These are phyloP conservation scores for Calliopum simillimum DNA, from an alignment of 2,888 invertebrate species.

Conservation along the genomic window DNA sequence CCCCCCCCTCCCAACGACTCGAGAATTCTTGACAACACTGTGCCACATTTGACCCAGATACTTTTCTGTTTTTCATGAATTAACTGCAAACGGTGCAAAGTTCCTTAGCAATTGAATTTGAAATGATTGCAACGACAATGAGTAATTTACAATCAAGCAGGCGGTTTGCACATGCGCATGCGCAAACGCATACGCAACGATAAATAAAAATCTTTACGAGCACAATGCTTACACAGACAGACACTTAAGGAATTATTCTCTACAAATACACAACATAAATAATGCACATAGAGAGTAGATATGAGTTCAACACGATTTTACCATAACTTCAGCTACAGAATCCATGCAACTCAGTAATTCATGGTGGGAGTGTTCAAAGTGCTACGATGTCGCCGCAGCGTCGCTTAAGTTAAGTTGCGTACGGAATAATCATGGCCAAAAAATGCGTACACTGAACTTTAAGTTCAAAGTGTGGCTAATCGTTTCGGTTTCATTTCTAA, in stretches of 20 bases:
- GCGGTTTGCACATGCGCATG: neutral
- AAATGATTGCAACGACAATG: slow-evolving; percentile 13
- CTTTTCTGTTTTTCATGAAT: neutral
- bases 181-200: slow-evolving; percentile 15
- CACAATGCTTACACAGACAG: neutral
- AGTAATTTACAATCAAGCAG: slow-evolving; percentile 11
- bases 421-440: slow-evolving; percentile 34
- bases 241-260: slow-evolving; percentile 9
- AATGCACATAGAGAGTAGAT: slow-evolving; percentile 27
- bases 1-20: too few relatives aligned
- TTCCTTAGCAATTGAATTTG: neutral
- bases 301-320: slow-evolving; percentile 23
- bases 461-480: neutral
- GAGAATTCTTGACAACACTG: too few relatives aligned
- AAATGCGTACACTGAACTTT: slow-evolving; percentile 37
- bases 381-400: slow-evolving; percentile 6
- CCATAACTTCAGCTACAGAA: slow-evolving; percentile 2
- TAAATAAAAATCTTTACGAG: slow-evolving; percentile 15
- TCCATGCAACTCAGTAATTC: neutral
- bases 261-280: neutral
- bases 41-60: neutral
- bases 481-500: too few relatives aligned
- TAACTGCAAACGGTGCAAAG: neutral
- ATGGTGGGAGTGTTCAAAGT: slow-evolving; percentile 26
- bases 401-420: slow-evolving; percentile 5